Conservation (phyloP, 2,888 invertebrate species). For the Trachelus iudaicus region DNA sequence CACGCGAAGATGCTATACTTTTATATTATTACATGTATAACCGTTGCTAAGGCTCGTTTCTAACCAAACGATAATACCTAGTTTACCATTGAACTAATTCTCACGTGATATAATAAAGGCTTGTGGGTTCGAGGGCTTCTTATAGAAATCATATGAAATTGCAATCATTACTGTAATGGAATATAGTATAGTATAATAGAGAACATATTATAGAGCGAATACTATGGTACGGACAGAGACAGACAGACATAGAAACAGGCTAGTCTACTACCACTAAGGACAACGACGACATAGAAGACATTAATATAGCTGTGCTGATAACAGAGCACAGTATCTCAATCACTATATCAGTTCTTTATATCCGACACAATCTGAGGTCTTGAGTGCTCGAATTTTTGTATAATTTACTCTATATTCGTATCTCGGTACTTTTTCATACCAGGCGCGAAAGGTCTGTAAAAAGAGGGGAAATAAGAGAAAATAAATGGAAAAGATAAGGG, state of each 20-base stretch:
- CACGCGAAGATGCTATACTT: background rate
- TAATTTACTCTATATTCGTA: background rate
- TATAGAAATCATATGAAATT: background rate
- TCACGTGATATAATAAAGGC: background rate
- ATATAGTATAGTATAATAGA: background rate
- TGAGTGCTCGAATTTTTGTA: background rate
- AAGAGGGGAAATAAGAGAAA: constrained; percentile 14
- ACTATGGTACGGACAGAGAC: constrained; percentile 21
- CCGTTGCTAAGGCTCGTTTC: background rate
- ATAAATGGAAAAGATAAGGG: constrained; percentile 4
- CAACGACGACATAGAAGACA: constrained; percentile 49
- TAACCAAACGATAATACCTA: background rate
- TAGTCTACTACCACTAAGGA: constrained; percentile 51
- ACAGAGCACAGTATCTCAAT: background rate
- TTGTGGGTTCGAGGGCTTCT: background rate
- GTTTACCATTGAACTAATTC: background rate
- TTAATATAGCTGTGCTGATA: background rate
- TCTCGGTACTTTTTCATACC: background rate
- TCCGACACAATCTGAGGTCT: background rate
- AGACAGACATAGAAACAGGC: constrained; percentile 45
- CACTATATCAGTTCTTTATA: background rate
- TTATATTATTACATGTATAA: background rate
- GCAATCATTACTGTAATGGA: background rate
- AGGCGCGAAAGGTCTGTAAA: background rate
- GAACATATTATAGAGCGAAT: background rate